These are phyloP conservation scores for Lycocerus yunnanus DNA, from an alignment of 2,888 invertebrate genomes.

Conservation along the genomic window DNA sequence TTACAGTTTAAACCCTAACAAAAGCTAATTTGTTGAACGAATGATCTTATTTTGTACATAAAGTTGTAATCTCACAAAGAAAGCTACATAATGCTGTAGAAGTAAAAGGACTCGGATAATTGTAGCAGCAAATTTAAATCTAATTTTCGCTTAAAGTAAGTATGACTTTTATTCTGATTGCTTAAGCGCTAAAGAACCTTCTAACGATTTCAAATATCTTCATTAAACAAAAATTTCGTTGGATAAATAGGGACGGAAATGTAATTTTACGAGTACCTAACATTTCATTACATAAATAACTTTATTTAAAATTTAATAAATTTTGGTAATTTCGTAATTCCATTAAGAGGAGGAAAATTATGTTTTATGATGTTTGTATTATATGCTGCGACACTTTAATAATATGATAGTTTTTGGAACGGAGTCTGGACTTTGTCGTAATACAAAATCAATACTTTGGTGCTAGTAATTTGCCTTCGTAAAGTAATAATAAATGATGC, in stretches of 20 bases:
- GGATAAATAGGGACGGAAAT: neutral
- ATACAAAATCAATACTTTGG: neutral
- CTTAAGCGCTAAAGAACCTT: slow-evolving; percentile 12
- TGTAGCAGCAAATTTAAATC: slow-evolving; percentile 24
- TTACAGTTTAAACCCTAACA: neutral
- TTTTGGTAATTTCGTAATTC: neutral
- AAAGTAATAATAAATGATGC: no score
- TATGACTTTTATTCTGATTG: slow-evolving; percentile 16
- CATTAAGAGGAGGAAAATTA: neutral
- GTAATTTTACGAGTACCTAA: neutral
- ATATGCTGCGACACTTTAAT: neutral
- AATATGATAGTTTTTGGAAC: neutral
- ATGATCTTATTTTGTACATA: neutral
- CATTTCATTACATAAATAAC: neutral
- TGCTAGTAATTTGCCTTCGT: neutral
- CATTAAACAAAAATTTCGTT: slow-evolving; percentile 7
- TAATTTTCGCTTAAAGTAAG: slow-evolving; percentile 17
- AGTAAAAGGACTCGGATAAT: slow-evolving; percentile 19
- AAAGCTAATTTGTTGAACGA: neutral
- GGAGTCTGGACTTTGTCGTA: neutral
- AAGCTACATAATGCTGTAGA: slow-evolving; percentile 8
- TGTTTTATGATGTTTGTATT: neutral
- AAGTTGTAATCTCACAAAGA: neutral
- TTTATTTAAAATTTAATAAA: neutral
- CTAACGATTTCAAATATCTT: slow-evolving; percentile 13